A percentile compares a stretch with the other conserved stretches of the same genome.
phyloP scores from a whole-genome alignment of 2,113 vertebrate species.

The Hippolais icterina region DNA sequence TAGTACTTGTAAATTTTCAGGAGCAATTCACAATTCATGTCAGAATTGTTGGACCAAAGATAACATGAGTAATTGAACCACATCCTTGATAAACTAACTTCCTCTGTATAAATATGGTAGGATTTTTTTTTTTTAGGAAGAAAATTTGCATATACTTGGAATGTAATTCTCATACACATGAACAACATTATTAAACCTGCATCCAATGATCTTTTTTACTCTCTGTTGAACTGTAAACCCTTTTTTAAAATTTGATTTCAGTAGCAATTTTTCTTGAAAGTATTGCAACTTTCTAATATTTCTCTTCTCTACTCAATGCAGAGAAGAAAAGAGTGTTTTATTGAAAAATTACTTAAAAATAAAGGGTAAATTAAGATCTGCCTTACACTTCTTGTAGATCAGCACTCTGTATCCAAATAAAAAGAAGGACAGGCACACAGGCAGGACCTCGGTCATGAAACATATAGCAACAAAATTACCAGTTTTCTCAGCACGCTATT shows the following conservation, averaged over 20 bases:
- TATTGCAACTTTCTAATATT: not conserved
- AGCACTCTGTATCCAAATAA: not conserved
- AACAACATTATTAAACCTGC: not conserved
- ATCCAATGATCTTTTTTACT: not conserved
- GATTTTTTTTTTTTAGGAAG: fast-evolving
- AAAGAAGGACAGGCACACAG: fast-evolving
- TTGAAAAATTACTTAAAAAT: not conserved
- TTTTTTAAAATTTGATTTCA: not conserved
- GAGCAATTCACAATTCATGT: not conserved
- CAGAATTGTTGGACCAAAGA: not conserved
- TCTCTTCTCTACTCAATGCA: not conserved
- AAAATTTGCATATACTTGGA: not conserved
- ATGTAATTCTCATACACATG: not conserved
- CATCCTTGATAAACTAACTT: not conserved
- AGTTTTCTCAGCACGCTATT: not conserved
- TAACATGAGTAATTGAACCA: not conserved
- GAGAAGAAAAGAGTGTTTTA: not conserved
- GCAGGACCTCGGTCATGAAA: not conserved
- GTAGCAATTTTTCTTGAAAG: not conserved
- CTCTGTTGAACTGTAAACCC: not conserved
- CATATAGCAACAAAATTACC: not conserved
- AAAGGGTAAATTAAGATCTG: not conserved
- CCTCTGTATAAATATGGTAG: not conserved
- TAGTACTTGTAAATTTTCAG: not conserved
- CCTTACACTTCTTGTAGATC: not conserved